These are phyloP conservation scores for Lophius piscatorius DNA, from an alignment of 2,113 vertebrate genomes.

Conservation along the genomic window DNA sequence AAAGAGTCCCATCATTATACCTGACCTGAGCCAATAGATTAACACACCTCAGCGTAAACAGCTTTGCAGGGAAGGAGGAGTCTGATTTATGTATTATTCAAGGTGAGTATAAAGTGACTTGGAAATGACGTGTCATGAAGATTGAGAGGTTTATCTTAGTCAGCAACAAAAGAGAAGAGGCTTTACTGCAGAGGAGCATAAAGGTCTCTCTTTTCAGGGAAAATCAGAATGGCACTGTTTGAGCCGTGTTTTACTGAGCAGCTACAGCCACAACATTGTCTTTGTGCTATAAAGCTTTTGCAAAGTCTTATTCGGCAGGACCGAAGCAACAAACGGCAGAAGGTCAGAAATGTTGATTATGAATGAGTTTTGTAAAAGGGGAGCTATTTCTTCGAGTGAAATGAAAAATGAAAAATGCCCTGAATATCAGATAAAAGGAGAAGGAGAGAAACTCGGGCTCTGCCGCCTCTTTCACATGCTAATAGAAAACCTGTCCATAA, in stretches of 20 bases:
- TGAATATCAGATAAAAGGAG: not conserved
- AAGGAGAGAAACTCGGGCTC: constrained; percentile 12
- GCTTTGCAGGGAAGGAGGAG: constrained; percentile 23
- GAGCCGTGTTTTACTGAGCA: not conserved
- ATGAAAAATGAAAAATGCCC: too few relatives aligned
- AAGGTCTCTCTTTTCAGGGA: constrained; percentile 10
- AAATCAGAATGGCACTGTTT: constrained; percentile 7
- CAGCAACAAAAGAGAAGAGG: not conserved
- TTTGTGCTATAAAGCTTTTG: constrained; percentile 18
- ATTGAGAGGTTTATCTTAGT: constrained; percentile 26
- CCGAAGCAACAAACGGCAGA: constrained; percentile 15
- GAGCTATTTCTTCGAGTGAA: not conserved
- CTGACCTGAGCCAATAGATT: constrained; percentile 2
- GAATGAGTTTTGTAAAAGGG: constrained; percentile 17
- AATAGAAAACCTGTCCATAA: constrained; percentile 32
- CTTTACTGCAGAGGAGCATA: constrained; percentile 18
- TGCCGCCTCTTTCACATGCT: constrained; percentile 36
- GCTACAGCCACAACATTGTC: not conserved
- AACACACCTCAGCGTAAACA: too few relatives aligned
- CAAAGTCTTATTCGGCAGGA: constrained; percentile 33
- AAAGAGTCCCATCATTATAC: constrained; percentile 30
- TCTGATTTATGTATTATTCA: constrained; percentile 50
- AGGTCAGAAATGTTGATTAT: constrained; percentile 26
- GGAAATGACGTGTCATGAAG: constrained; percentile 13
- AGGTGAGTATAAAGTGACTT: constrained; percentile 23